phyloP scores from a whole-genome alignment of 2,797 vertebrate genomes.

The Acanthis flammea region DNA sequence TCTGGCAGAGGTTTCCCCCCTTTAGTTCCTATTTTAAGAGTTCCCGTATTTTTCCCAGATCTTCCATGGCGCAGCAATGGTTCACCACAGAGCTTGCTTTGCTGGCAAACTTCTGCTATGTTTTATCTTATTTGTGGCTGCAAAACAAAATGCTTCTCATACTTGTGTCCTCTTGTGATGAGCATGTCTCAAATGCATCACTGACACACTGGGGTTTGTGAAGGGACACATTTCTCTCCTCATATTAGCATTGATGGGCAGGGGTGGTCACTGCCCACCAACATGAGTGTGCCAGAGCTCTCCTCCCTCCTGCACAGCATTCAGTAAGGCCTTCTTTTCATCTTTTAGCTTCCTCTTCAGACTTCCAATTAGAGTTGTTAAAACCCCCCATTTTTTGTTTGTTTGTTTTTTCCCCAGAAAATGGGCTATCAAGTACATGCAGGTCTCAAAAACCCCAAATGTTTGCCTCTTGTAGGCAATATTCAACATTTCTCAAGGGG shows the following conservation, averaged over 20 bases:
- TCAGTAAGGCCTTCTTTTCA: neutral
- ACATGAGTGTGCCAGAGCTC: neutral
- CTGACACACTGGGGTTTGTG: rapidly evolving
- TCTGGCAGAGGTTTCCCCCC: neutral
- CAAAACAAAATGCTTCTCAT: neutral
- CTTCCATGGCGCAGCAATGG: neutral
- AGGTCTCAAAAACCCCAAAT: neutral
- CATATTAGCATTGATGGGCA: neutral
- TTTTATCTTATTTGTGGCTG: neutral
- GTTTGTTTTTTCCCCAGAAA: neutral
- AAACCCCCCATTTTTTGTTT: no score
- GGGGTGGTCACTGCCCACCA: neutral
- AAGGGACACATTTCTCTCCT: neutral
- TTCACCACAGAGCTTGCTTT: neutral
- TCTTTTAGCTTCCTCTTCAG: neutral
- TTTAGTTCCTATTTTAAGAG: neutral
- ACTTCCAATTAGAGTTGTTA: neutral
- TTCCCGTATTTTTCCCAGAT: neutral
- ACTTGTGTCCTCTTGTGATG: neutral
- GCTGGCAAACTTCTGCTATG: neutral
- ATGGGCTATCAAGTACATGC: neutral
- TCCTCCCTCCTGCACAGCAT: neutral
- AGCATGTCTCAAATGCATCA: neutral
- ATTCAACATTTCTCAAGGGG: neutral
- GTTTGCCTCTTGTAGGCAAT: neutral